phyloP scores from a whole-genome alignment of 2,888 invertebrate species.

The Limnephilus marmoratus region DNA sequence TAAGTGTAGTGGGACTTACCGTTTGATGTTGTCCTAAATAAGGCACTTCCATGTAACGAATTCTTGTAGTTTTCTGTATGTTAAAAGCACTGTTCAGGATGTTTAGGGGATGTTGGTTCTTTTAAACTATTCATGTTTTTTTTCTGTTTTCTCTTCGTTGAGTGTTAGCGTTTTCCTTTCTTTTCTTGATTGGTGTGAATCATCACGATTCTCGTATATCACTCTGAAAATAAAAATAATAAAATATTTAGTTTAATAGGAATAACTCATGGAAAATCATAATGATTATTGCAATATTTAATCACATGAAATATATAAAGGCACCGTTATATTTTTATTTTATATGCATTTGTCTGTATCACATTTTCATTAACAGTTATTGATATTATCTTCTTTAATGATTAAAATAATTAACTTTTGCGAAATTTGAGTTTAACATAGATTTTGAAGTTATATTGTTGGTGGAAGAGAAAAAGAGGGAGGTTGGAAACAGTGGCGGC shows the following conservation, averaged over 20 bases:
- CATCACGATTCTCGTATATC: conserved; percentile 12
- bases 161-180: conserved; percentile 21
- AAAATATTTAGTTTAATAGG: too few species aligned
- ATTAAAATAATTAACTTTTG: not conserved
- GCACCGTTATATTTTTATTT: too few species aligned
- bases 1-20: conserved; percentile 21
- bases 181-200: not conserved
- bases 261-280: too few species aligned
- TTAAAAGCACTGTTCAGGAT: conserved; percentile 33
- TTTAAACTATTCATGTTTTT: conserved; percentile 35
- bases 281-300: too few species aligned
- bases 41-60: conserved; percentile 38
- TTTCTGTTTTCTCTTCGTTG: not conserved
- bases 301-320: too few species aligned
- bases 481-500: too few species aligned
- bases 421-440: not conserved
- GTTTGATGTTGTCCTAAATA: conserved; percentile 12
- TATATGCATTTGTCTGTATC: too few species aligned
- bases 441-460: not conserved
- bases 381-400: too few species aligned
- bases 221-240: not conserved
- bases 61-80: conserved; percentile 14
- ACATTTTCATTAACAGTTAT: too few species aligned
- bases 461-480: not conserved
- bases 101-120: not conserved